phyloP scores from a whole-genome alignment of 2,797 vertebrate species.

The Gephyroberyx darwinii region DNA sequence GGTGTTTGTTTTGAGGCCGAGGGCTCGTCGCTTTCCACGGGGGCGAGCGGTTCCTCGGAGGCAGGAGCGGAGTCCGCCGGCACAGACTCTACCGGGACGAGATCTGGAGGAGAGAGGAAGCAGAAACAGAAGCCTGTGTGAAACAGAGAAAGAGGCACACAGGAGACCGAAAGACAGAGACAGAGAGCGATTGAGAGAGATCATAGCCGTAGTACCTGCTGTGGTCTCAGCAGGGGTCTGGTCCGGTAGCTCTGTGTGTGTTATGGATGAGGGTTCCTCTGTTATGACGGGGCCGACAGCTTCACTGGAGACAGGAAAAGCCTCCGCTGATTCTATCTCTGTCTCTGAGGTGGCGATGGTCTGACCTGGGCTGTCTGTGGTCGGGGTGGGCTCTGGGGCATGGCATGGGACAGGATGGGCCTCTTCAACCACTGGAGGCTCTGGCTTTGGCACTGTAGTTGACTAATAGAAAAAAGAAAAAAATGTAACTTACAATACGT shows the following conservation, averaged over 20 bases:
- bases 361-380: constrained; percentile 17
- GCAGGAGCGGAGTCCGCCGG: constrained; percentile 22
- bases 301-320: constrained; percentile 46
- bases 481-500: not conserved
- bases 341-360: constrained; percentile 28
- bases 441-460: constrained; percentile 39
- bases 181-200: constrained; percentile 10
- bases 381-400: constrained; percentile 30
- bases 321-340: constrained; percentile 38
- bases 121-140: not conserved
- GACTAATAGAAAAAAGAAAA: constrained; percentile 36
- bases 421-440: constrained; percentile 18
- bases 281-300: constrained; percentile 29
- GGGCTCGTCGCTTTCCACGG: constrained; percentile 33
- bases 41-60: constrained; percentile 29
- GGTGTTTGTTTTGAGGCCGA: constrained; percentile 30
- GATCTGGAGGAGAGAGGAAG: constrained; percentile 33
- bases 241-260: constrained; percentile 32
- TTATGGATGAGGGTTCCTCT: constrained; percentile 49
- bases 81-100: constrained; percentile 16
- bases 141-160: not conserved
- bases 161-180: constrained; percentile 20
- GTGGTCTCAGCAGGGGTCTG: constrained; percentile 47
- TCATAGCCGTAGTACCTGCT: constrained; percentile 54
- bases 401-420: not conserved